These are phyloP conservation scores for Eulemur rufifrons DNA, from an alignment of 2,113 vertebrate genomes.

Conservation along the genomic window DNA sequence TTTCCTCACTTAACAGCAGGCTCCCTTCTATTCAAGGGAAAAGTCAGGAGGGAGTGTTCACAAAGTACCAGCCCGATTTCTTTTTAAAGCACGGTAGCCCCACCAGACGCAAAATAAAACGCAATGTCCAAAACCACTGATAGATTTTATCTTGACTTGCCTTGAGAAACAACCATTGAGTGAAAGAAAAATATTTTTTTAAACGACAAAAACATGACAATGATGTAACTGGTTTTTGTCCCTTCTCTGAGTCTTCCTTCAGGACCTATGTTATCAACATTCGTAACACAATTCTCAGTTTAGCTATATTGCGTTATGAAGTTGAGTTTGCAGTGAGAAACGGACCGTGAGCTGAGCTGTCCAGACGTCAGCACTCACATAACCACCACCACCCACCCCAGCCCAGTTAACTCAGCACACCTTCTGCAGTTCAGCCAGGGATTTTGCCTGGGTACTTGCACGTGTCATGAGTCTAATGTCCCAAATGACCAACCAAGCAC, in stretches of 20 bases:
- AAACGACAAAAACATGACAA: background rate
- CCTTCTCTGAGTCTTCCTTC: background rate
- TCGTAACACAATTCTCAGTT: background rate
- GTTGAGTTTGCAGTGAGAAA: background rate
- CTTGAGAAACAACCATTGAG: background rate
- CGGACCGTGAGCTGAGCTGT: background rate
- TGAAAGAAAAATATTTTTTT: background rate
- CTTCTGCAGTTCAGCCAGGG: background rate
- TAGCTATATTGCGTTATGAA: background rate
- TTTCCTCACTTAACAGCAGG: background rate
- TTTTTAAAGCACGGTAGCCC: background rate
- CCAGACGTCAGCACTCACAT: background rate
- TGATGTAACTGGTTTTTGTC: background rate
- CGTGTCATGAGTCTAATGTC: background rate
- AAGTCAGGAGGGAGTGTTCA: background rate
- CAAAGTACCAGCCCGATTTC: background rate
- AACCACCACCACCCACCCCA: background rate
- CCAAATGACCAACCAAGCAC: background rate
- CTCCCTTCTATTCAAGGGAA: background rate
- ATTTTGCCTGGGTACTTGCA: background rate
- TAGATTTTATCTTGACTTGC: background rate
- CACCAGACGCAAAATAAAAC: background rate
- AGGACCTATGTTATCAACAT: background rate
- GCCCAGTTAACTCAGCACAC: background rate
- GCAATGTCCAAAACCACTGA: background rate